Evolutionary conservation across 2,113 vertebrate species (phyloP), one percentile per base, ranked within the genome.

Genomic region (Leptosomus discolor): DNA sequence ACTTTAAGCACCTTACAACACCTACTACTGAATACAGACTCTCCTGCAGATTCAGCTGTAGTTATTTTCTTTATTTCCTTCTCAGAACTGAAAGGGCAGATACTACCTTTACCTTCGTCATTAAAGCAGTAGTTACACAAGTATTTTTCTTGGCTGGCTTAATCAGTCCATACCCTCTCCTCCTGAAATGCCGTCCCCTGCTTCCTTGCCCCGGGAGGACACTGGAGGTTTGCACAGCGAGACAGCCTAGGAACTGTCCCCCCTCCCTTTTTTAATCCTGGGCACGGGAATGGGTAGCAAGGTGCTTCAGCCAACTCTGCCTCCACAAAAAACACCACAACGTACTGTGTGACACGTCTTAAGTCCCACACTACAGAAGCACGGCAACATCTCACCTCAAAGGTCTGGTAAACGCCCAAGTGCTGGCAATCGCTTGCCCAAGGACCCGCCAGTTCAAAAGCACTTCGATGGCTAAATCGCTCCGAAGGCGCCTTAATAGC

Each of bases 261-360:
- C 6, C 2, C 6, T 18, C 22, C 15, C 4, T 53, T 60, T 60
- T 65, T 45, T n/a, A 48, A 39, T 41, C 14, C 67, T 9, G 9
- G 23, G 26, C 50, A 39, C 34, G 8, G 18, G 12, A 67, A 41
- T 1, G 15, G 65, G 23, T 11, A 67, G 30, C 17, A 56, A 58
- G n/a, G 18, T 68, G n/a, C 20, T 74, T 63, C 89, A 73, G 30
- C 63, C 30, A 68, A 10, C 24, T 20, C 30, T 15, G 22, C 41
- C 56, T n/a, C 43, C 27, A 39, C 23, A 56, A 4, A 51, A 50
- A 84, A 26, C 9, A n/a, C 10, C 37, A 30, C 36, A 32, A 26
- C 3, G 15, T 43, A n/a, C 30, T 6, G 11, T 12, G 5, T 12
- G 41, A 26, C 15, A 11, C 1, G 6, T 3, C 11, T 7, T 5